phyloP scores from a whole-genome alignment of 2,113 vertebrate species.

The Salminus brasiliensis region DNA sequence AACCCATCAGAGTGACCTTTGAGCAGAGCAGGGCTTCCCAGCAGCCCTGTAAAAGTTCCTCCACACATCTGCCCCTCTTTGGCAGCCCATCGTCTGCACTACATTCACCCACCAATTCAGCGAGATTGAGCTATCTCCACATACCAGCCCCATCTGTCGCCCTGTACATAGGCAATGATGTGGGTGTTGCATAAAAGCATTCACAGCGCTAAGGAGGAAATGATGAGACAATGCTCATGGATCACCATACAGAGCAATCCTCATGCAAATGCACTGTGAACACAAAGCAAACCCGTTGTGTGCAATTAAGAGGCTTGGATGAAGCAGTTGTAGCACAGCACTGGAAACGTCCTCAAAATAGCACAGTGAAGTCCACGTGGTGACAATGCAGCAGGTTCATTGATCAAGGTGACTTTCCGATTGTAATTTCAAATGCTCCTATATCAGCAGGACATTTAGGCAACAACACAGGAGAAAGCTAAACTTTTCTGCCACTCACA shows the following conservation, averaged over 20 bases:
- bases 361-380: constrained; percentile 15
- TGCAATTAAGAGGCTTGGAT: constrained; percentile 41
- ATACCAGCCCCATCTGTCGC: constrained; percentile 56
- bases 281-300: constrained; percentile 30
- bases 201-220: constrained; percentile 27
- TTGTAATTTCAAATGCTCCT: constrained; percentile 13
- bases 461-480: background rate
- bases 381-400: constrained; percentile 38
- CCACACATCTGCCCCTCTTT: constrained; percentile 53
- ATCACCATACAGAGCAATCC: constrained; percentile 38
- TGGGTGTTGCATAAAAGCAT: constrained; percentile 35
- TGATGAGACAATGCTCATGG: constrained; percentile 37
- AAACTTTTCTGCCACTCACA: background rate
- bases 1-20: constrained; percentile 42
- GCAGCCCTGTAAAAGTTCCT: constrained; percentile 47
- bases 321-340: constrained; percentile 28
- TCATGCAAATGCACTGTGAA: constrained; percentile 29
- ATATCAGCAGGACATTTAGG: constrained; percentile 14
- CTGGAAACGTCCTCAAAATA: constrained; percentile 38
- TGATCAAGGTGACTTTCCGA: constrained; percentile 40
- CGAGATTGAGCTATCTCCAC: constrained; percentile 48
- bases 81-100: constrained; percentile 21
- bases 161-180: constrained; percentile 37
- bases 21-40: constrained; percentile 20
- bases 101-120: constrained; percentile 43